Base-by-base conservation (phyloP, 2,113 vertebrate species). In the Nothobranchius kuhntae region DNA sequence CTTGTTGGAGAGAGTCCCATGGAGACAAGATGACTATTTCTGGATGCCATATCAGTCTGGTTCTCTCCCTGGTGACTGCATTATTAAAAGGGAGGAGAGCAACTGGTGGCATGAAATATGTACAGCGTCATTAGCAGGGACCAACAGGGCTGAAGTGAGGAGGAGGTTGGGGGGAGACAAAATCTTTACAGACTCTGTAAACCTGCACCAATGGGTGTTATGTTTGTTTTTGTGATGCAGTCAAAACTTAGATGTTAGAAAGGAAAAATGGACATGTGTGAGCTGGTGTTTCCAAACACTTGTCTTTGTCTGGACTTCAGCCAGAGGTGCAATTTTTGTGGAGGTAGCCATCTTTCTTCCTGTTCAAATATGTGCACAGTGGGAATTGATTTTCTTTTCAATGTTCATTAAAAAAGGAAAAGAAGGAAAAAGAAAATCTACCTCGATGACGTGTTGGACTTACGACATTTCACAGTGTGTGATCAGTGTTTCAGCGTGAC, bases 81-180 rank as follows among this genome's bases (percentile, higher is more conserved):
- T 66, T 78, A 85, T 83, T 81, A 76, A 78, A 62, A 85, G 73
- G 56, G 64, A 71, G 73, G 53, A 53, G 50, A 66, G 72, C 57
- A 66, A 84, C 53, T 42, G 58, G 71, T 78, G 79, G 66, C 58
- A 83, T 83, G 72, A 89, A 86, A 86, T 83, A 85, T 86, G 77
- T 36, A 75, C 52, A 45, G 75, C 73, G 53, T 82, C 81, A 77
- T 82, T 84, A 87, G 54, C 48, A 64, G 38, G 54, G 79, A 78
- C 71, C 71, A 65, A 74, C 3, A 13, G 61, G 24, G 70, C 65
- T 15, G 17, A 1, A 35, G 57, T 57, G 76, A 15, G 7, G 13
- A 40, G 40, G 26, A 1, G 45, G 10, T 14, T 7, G 53, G 12
- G 15, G 38, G 0, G 54, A 45, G 53, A 64, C 15, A 40, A 42